phyloP scores from a whole-genome alignment of 2,797 vertebrate genomes.

The Platalea minor region DNA sequence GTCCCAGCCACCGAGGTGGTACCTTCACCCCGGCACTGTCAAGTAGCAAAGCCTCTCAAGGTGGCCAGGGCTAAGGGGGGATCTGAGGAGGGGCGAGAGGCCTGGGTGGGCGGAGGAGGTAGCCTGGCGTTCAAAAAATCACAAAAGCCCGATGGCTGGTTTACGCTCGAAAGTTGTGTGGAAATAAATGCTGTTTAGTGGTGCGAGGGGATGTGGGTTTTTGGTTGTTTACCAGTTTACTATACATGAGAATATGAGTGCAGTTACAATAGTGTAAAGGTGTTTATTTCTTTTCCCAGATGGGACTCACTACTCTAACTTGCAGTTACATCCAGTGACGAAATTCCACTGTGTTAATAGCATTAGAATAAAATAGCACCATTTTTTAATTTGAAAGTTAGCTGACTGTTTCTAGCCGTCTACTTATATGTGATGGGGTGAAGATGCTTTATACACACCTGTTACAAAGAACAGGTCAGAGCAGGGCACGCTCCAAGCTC shows the following conservation, averaged over 20 bases:
- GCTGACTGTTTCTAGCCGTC: not conserved
- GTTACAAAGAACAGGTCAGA: not conserved
- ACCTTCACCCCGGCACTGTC: not conserved
- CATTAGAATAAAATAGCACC: not conserved
- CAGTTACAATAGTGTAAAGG: not conserved
- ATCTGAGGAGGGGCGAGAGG: not conserved
- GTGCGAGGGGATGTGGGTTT: not conserved
- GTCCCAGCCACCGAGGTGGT: not conserved
- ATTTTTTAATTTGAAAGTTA: not conserved
- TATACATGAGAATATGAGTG: not conserved
- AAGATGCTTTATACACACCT: fast-evolving
- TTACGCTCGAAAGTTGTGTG: not conserved
- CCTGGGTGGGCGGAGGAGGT: not conserved
- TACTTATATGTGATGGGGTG: not conserved
- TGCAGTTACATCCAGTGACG: not conserved
- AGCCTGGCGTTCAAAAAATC: not conserved
- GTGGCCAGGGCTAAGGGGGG: fast-evolving
- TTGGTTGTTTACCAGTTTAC: not conserved
- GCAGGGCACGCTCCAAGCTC: not conserved
- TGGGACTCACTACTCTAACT: not conserved
- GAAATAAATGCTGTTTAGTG: not conserved
- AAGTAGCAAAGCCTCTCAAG: not conserved
- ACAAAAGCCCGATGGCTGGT: not conserved
- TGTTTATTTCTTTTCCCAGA: not conserved
- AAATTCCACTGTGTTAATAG: not conserved